A percentile compares a stretch with the other conserved stretches of the same genome.
These are phyloP conservation scores for Ophraella communa DNA, from an alignment of 2,888 invertebrate species.

Conservation along the genomic window DNA sequence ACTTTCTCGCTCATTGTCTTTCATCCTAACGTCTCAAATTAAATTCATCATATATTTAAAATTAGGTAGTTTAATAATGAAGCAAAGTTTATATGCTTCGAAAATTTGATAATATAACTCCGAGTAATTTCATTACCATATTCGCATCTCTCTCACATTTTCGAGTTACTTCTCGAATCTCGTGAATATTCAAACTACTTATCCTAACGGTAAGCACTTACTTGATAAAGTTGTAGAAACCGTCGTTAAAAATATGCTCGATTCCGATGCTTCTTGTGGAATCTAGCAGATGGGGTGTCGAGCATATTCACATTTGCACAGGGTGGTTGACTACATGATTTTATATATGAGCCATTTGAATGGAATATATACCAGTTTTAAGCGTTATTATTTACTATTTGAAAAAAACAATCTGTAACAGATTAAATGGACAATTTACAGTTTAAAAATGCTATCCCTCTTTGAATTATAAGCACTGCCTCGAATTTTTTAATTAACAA, in stretches of 20 bases:
- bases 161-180: constrained; percentile 45
- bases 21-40: constrained; percentile 37
- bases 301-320: neutral
- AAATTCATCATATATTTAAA: constrained; percentile 44
- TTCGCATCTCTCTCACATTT: constrained; percentile 49
- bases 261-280: neutral
- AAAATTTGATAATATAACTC: constrained; percentile 54
- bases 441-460: too few relatives aligned
- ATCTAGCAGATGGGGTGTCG: neutral
- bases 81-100: constrained; percentile 50
- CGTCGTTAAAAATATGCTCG: constrained; percentile 21
- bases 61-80: constrained; percentile 47
- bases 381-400: too few relatives aligned
- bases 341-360: too few relatives aligned
- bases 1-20: constrained; percentile 34
- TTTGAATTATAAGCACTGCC: too few relatives aligned
- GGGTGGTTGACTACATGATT: neutral
- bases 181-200: constrained; percentile 54
- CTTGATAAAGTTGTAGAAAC: constrained; percentile 42
- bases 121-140: constrained; percentile 54
- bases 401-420: too few relatives aligned
- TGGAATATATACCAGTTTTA: too few relatives aligned
- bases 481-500: too few relatives aligned
- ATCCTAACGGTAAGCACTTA: constrained; percentile 48
- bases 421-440: too few relatives aligned